Evolutionary conservation across 1,140 invertebrate genomes (phyloP), one percentile per base, ranked within the genome.

Genomic region (Steinernema feltiae): DNA sequence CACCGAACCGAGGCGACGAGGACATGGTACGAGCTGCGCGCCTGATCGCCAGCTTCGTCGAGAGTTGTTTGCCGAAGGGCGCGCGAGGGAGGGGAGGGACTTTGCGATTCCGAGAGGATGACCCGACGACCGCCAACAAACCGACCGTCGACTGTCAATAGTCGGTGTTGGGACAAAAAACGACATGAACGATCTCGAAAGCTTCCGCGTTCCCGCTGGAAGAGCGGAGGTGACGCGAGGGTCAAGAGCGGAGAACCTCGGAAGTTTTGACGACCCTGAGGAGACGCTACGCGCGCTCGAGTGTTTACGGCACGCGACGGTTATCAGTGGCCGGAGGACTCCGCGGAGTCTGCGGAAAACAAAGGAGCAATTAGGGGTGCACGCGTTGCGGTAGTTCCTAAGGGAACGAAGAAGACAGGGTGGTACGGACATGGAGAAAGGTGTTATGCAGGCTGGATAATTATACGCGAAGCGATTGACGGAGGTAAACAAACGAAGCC

Each of bases 111-210:
- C 7, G 18, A 18, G 18, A 41, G 35, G 35, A 41, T 41, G 35
- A 41, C 35, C 35, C 35, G 35, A 7, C 35, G 7, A 41, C 35
- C 35, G 18, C 7, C 35, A 41, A 41, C n/a, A n/a, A n/a, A n/a
- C n/a, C n/a, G 41, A 46, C 41, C 41, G 3, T 3, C 53, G 15
- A 17, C 53, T 63, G 53, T 63, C 53, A 63, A 63, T 21, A 63
- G 53, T 63, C 53, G 53, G 24, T 41, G 53, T 63, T 63, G 53
- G 53, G 53, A 63, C 53, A 63, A 63, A 63, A 63, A 63, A 63
- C 53, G 53, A 27, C 53, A 7, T 7, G 18, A 18, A 41, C n/a
- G n/a, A 46, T n/a, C n/a, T 46, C 41, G 41, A 63, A 27, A 63
- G 53, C 53, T 63, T 63, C 53, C 53, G 53, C 53, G 53, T 63